phyloP scores from a whole-genome alignment of 2,888 invertebrate genomes.

The Drosophila pegasa region DNA sequence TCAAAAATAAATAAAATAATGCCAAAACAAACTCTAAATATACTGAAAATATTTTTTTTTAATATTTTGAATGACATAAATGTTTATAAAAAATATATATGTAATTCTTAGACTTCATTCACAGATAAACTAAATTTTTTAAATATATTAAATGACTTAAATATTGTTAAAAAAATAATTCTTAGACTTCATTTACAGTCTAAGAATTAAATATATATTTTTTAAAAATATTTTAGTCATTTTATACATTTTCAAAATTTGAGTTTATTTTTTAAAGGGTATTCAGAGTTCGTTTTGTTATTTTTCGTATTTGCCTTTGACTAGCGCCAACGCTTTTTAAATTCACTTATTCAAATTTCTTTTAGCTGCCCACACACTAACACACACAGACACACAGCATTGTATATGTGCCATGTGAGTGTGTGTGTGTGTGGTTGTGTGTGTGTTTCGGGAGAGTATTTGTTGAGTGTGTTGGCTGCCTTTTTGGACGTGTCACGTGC shows the following conservation, averaged over 20 bases:
- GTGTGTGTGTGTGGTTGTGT: slow-evolving; percentile 14
- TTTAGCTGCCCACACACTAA: slow-evolving; percentile 50
- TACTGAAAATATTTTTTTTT: too few species aligned
- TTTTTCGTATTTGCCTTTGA: slow-evolving; percentile 24
- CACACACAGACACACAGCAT: slow-evolving; percentile 28
- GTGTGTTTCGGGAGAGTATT: slow-evolving; percentile 24
- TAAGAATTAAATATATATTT: not conserved
- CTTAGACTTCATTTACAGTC: too few species aligned
- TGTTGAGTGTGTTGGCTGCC: slow-evolving; percentile 35
- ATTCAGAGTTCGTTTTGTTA: not conserved
- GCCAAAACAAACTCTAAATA: too few species aligned
- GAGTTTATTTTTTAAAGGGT: not conserved
- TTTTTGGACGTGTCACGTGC: slow-evolving; percentile 77
- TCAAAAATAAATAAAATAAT: too few species aligned
- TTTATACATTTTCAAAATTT: not conserved
- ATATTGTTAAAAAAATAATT: too few species aligned
- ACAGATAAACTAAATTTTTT: too few species aligned
- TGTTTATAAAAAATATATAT: too few species aligned
- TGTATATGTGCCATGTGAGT: slow-evolving; percentile 17
- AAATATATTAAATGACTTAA: too few species aligned
- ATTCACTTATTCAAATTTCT: slow-evolving; percentile 80
- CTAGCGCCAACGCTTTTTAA: slow-evolving; percentile 69
- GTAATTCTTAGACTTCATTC: too few species aligned
- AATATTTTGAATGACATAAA: too few species aligned
- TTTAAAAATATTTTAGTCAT: too few species aligned